Base-by-base conservation (phyloP, 53 echinoderm and acorn worm species). In the Astropecten irregularis region DNA sequence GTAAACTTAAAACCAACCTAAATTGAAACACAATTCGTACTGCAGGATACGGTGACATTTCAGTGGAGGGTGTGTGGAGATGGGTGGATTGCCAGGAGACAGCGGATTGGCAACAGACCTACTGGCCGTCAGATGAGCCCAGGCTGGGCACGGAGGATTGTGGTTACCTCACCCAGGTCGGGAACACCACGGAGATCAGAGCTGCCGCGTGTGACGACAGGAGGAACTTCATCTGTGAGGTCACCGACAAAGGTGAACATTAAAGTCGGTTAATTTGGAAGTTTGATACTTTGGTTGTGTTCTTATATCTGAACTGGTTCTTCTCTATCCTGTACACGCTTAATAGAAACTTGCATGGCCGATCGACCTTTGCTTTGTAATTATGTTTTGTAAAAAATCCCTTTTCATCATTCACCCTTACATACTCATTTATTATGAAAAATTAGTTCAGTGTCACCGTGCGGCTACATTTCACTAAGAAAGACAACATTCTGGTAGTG, bases 21-120 rank as follows among this genome's bases (percentile, higher is more conserved):
- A n/a, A n/a, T n/a, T n/a, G n/a, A n/a, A n/a, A n/a, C n/a, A n/a
- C n/a, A n/a, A n/a, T n/a, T n/a, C n/a, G n/a, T n/a, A n/a, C n/a
- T n/a, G 49, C 82, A 95, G 95, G 95, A n/a, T 95, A 88, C 54
- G 84, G 69, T 66, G 96, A 95, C 59, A 68, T 91, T 15, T 92
- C 96, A 1, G 89, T 91, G 15, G 99, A 97, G 72, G 89, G 86
- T 20, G 56, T 42, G 6, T 97, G 99, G 99, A 61, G 50, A 32
- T 99, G 99, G 99, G 84, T 91, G 9, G 90, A 94, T 52, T 99
- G 99, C 72, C 71, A 89, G 8, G 49, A 73, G 21, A 76, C 93
- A 2, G 51, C 51, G 1, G 65, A 53, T 16, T 99, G 94, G 92
- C 99, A 99, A 68, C 33, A 47, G 23, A 25, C 26, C 11, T 56